phyloP scores from a whole-genome alignment of 1,140 invertebrate species.

The Saccostrea echinata region DNA sequence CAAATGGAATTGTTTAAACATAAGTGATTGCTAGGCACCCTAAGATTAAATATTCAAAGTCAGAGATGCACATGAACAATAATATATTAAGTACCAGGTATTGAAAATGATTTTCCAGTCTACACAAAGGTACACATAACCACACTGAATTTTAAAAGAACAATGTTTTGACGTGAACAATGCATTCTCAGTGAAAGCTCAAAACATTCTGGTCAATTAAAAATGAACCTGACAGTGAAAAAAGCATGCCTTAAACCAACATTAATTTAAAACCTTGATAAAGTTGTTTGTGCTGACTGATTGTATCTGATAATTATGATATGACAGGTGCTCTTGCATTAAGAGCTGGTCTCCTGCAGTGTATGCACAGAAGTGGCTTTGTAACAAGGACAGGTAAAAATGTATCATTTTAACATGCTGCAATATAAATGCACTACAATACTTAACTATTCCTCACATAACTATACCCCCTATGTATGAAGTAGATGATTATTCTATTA shows the following conservation, averaged over 20 bases:
- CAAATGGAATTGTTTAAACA: slow-evolving; percentile 12
- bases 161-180: neutral
- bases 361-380: neutral
- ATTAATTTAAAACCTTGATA: slow-evolving; percentile 36
- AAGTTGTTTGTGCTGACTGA: slow-evolving; percentile 8
- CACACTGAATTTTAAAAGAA: neutral
- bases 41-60: slow-evolving; percentile 16
- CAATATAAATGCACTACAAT: slow-evolving; percentile 3
- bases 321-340: slow-evolving; percentile 6
- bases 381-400: neutral
- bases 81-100: neutral
- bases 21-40: slow-evolving; percentile 15
- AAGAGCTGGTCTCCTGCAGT: slow-evolving; percentile 17
- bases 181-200: neutral
- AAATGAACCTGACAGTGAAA: neutral
- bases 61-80: neutral
- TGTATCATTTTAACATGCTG: slow-evolving; percentile 5
- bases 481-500: no score
- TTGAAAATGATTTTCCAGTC: neutral
- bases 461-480: neutral
- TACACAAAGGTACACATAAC: neutral
- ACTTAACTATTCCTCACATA: neutral
- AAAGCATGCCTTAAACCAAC: slow-evolving; percentile 16
- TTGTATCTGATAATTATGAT: slow-evolving; percentile 29
- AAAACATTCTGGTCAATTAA: slow-evolving; percentile 7